Evolutionary conservation across 1,140 invertebrate genomes (phyloP).

Genomic region (Pemphigus obesinymphae): DNA sequence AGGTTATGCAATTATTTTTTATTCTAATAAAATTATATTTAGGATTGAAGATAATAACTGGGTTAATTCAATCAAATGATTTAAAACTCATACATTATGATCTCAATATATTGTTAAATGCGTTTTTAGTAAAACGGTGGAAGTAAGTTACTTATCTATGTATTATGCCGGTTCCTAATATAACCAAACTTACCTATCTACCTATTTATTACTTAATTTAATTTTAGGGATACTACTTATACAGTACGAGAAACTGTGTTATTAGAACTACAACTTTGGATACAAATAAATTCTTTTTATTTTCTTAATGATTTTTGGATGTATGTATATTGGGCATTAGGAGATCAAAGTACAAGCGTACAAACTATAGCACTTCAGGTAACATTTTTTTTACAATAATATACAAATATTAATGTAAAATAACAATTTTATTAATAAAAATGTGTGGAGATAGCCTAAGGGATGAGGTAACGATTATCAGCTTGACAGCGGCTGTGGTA

Average conservation of each 20-base stretch:
- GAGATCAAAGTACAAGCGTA: slow-evolving; percentile 1
- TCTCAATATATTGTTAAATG: not conserved
- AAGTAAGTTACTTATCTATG: not conserved
- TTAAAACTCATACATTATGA: not conserved
- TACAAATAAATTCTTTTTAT: not conserved
- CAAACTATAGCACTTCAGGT: slow-evolving; percentile 10
- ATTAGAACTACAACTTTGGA: slow-evolving; percentile 1
- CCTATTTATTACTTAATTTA: not conserved
- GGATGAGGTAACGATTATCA: no score
- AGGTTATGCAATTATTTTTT: not conserved
- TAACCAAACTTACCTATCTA: no score
- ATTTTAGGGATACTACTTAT: not conserved
- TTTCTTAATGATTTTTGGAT: slow-evolving; percentile 20
- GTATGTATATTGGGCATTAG: not conserved
- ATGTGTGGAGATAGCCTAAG: no score
- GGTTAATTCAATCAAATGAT: not conserved
- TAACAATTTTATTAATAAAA: no score
- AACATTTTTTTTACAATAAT: no score
- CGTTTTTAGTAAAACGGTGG: not conserved
- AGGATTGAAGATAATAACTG: slow-evolving; percentile 30
- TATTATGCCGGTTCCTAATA: not conserved
- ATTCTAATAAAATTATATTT: not conserved
- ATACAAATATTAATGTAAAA: no score
- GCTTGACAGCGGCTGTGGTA: no score
- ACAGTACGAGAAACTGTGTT: not conserved